Conservation (phyloP, 2,888 invertebrate genomes). For the Crioceris asparagi region DNA sequence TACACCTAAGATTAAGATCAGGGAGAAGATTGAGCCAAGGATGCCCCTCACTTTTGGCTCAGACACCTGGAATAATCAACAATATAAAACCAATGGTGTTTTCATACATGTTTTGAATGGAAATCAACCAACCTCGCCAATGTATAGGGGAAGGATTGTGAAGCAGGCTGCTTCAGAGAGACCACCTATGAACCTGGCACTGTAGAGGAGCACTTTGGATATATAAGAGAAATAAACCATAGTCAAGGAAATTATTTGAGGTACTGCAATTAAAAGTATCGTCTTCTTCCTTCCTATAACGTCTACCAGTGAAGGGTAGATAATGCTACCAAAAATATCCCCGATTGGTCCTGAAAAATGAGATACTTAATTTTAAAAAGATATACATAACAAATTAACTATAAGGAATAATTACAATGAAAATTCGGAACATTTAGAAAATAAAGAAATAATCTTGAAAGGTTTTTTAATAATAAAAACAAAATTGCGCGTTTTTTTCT, state of each 20-base stretch:
- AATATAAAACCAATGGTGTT: too few relatives aligned
- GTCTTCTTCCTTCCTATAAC: slow-evolving; percentile 21
- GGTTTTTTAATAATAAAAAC: too few relatives aligned
- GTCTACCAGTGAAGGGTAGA: slow-evolving; percentile 18
- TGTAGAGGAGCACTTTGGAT: slow-evolving; percentile 14
- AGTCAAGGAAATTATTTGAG: slow-evolving; percentile 16
- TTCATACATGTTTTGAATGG: not conserved
- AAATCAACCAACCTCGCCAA: slow-evolving; percentile 8
- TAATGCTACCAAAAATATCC: slow-evolving; percentile 19
- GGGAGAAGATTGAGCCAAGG: slow-evolving; percentile 15
- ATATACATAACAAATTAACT: too few relatives aligned
- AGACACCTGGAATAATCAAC: slow-evolving; percentile 12
- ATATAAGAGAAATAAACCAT: slow-evolving; percentile 16
- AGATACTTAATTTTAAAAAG: too few relatives aligned
- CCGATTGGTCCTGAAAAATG: slow-evolving; percentile 18
- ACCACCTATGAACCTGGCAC: slow-evolving; percentile 18
- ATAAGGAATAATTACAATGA: too few relatives aligned
- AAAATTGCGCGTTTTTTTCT: too few relatives aligned
- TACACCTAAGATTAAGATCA: slow-evolving; percentile 15
- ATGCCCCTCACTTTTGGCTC: slow-evolving; percentile 17
- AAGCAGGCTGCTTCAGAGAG: slow-evolving; percentile 12
- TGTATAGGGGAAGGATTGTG: slow-evolving; percentile 10
- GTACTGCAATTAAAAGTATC: slow-evolving; percentile 17
- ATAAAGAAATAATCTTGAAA: too few relatives aligned
- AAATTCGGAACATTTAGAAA: too few relatives aligned